Base-by-base conservation (phyloP, 2,888 invertebrate species). In the Melinaea menophilus region DNA sequence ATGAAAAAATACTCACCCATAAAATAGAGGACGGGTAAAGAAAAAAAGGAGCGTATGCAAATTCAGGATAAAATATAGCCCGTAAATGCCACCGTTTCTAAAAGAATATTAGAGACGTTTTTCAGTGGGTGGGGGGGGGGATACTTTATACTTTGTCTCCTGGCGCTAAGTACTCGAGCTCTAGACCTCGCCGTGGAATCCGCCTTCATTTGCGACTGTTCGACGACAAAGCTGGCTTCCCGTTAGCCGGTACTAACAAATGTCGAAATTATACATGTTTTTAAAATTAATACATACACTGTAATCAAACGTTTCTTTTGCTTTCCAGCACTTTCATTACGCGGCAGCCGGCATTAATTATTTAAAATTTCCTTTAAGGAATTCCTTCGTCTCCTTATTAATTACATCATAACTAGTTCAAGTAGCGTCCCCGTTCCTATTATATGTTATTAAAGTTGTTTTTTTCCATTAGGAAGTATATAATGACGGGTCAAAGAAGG, bases 1-100 rank as follows among this genome's bases (percentile, higher is more conserved):
- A 85, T 86, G 84, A 90, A 89, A 91, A 90, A 91, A 90, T 89
- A 83, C 91, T 88, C 90, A 88, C 90, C 90, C 90, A 90, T 90
- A 90, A 89, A 89, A 87, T 88, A 90, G 89, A 89, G 87, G 88
- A 90, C 89, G 89, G 90, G 89, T 88, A 71, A 88, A 84, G 86
- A 86, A 89, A 87, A 81, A 91, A 90, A 91, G 88, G 88, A 90
- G 91, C 90, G 91, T 91, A 91, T 91, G 91, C 91, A 91, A 91
- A 91, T 91, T 91, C 91, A 84, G 91, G 91, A 91, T 91, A 91
- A 91, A 91, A 91, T 91, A 91, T 91, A 91, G 91, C 91, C 91
- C 91, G 91, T 91, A 91, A 91, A 91, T 91, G 91, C 91, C 91
- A 90, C 90, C 90, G 91, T 91, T 91, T 91, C 91, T 90, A 91